These are phyloP conservation scores for Calypte anna DNA, from an alignment of 2,113 vertebrate genomes.

Conservation along the genomic window DNA sequence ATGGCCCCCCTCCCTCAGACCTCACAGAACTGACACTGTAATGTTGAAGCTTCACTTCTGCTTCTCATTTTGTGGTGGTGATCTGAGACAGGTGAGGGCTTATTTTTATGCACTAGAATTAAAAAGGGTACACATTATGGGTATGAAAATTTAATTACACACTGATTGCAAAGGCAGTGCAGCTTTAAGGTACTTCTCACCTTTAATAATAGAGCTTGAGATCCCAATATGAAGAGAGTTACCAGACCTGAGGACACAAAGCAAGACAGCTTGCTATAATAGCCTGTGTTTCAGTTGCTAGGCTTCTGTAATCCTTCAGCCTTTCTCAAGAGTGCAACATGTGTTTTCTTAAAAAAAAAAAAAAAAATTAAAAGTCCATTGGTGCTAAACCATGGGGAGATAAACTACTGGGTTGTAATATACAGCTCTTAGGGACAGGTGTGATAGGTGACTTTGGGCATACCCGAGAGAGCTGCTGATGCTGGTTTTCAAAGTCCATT, in stretches of 20 bases:
- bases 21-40: neutral
- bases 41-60: neutral
- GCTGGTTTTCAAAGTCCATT: neutral
- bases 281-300: conserved; percentile 50
- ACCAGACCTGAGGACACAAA: conserved; percentile 26
- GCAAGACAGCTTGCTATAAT: conserved; percentile 11
- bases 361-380: neutral
- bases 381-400: neutral
- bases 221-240: conserved; percentile 6
- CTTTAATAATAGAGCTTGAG: conserved; percentile 36
- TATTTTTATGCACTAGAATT: neutral
- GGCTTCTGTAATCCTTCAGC: conserved; percentile 61
- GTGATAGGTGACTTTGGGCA: neutral
- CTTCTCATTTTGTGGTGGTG: neutral
- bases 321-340: neutral
- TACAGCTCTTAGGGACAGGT: neutral
- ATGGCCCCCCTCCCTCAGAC: neutral
- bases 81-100: neutral
- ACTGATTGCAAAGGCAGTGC: neutral
- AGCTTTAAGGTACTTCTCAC: neutral
- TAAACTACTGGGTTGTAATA: neutral
- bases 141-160: neutral
- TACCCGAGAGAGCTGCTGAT: neutral
- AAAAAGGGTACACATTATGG: neutral
- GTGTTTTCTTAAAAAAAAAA: conserved; percentile 8